Evolutionary conservation across 2,113 vertebrate genomes (phyloP), one percentile per base, ranked within the genome.

Genomic region (Crotalus horridus): DNA sequence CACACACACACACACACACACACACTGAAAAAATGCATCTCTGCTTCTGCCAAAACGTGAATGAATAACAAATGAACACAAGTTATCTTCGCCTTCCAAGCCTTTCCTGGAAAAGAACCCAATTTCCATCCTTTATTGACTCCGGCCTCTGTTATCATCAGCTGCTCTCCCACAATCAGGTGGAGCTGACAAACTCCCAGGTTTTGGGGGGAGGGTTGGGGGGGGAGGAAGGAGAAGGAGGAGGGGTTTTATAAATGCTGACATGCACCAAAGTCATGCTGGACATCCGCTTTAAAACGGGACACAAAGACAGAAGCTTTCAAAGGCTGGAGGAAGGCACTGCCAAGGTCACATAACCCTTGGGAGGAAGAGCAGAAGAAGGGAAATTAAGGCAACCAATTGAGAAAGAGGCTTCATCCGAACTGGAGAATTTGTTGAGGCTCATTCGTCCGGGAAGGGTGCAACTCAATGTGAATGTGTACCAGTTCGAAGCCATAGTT

Each of bases 41-140:
- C 92, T 92, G 69, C 90, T 55, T 95, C 93, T 92, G 93, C 92
- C 64, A 74, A 87, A 95, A 94, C 2, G 48, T 95, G 96, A 93
- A 94, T 94, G 90, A 96, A 93, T 96, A 95, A 93, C 43, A 95
- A 93, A 89, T 39, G 89, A 95, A 95, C 92, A 89, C 55, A 39
- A 92, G 92, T 96, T 97, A 96, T 95, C 95, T 11, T 64, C 55
- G 88, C 93, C 51, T 92, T 74, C 96, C 96, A 95, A 96, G 55
- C 74, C 69, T 61, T 11, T 58, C 1, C 53, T 90, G 81, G 85
- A 93, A 93, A 96, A 91, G 87, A 96, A 86, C 0, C 17, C 89
- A 94, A 95, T 97, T 96, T 96, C 51, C 93, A 88, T 26, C 55
- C 95, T 94, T 89, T 93, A 20, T 85, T 92, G 81, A 94, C 95